Base-by-base conservation (phyloP, 2,113 vertebrate species). In the Proteles cristata region DNA sequence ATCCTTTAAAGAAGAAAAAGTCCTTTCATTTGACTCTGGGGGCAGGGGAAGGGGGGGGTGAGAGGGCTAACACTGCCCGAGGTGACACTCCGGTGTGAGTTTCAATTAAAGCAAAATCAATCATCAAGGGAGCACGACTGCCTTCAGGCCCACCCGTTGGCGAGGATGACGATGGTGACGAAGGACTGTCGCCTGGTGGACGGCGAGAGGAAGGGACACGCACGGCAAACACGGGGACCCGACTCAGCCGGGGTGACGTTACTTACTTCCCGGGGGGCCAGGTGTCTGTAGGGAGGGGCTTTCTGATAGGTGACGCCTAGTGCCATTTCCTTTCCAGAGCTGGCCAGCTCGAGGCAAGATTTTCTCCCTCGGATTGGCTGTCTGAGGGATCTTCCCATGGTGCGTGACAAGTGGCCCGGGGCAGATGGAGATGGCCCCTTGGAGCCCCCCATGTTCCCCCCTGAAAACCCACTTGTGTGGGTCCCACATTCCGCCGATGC, bases 401-500 rank as follows among this genome's bases (percentile, higher is more conserved):
- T 4, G 50, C 19, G 4, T 43, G 45, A 35, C 58, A 33, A 19
- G 84, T 12, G 79, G 25, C 23, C 65, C 28, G 28, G 0, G 16
- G 45, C 55, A 9, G 33, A 1, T 0, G 8, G 21, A 31, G 12
- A 2, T 23, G 63, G 26, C 11, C 35, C 7, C 1, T 21, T 3
- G 63, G 28, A 19, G 14, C 28, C 11, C 81, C 0, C 16, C 5
- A 0, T 11, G 43, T 26, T 16, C 39, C 77, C n/a, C 25, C 31
- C 26, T 9, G 11, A 48, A 50, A 43, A 3, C 11, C 7, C 63
- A 2, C 7, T 0, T 1, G 0, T 1, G 11, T 0, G 7, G 69
- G 2, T 39, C 26, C 50, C 23, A 0, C 0, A 0, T 23, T 17
- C 9, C 39, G 26, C 17, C 0, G 16, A 1, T 0, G 4, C 1